phyloP scores from a whole-genome alignment of 2,797 vertebrate species.

The Anguilla anguilla region DNA sequence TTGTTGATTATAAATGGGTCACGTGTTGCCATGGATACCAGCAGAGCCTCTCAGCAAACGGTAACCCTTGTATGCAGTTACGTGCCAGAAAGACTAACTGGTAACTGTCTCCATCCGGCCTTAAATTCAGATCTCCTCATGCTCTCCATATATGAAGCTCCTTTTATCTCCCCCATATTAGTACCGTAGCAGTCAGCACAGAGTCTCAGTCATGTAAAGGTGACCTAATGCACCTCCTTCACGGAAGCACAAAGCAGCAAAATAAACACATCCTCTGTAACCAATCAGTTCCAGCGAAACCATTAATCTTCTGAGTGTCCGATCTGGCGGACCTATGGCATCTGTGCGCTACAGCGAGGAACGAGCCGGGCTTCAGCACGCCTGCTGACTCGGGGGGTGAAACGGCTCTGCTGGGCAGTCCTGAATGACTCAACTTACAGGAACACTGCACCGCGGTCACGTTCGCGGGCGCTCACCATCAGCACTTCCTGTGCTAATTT shows the following conservation, averaged over 20 bases:
- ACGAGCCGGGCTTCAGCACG: not conserved
- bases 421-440: not conserved
- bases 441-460: not conserved
- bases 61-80: not conserved
- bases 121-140: not conserved
- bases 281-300: not conserved
- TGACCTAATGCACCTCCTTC: not conserved
- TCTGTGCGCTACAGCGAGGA: not conserved
- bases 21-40: constrained; percentile 21
- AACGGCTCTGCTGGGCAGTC: not conserved
- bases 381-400: not conserved
- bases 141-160: not conserved
- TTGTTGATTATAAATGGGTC: constrained; percentile 23
- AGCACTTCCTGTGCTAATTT: not conserved
- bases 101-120: not conserved
- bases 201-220: not conserved
- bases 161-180: not conserved
- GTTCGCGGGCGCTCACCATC: not conserved
- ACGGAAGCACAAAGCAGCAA: not conserved
- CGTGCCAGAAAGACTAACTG: not conserved
- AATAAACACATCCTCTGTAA: not conserved
- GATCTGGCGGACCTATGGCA: not conserved
- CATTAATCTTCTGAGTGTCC: not conserved
- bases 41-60: not conserved
- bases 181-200: not conserved